phyloP scores from a whole-genome alignment of 2,888 invertebrate species.

The Ophion ellenae region DNA sequence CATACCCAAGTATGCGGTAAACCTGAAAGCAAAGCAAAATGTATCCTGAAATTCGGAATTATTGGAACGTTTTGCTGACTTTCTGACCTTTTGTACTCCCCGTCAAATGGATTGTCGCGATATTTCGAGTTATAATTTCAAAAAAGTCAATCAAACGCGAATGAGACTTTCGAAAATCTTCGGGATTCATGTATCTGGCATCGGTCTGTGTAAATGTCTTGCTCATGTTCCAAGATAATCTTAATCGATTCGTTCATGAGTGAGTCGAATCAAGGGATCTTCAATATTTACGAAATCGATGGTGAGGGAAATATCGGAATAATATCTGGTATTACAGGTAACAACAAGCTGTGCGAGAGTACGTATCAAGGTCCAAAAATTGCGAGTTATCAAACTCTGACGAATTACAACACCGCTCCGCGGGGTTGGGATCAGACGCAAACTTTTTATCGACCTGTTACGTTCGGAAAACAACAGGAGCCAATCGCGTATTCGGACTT shows the following conservation, averaged over 20 bases:
- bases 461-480: slow-evolving; percentile 86
- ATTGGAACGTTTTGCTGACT: neutral
- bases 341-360: slow-evolving; percentile 74
- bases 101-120: neutral
- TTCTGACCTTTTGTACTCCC: neutral
- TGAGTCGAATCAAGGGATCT: neutral
- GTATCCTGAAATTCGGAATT: neutral
- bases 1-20: neutral
- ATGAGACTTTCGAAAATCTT: neutral
- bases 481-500: slow-evolving; percentile 81
- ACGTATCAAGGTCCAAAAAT: slow-evolving; percentile 80
- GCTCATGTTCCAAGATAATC: neutral
- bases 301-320: neutral
- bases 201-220: neutral
- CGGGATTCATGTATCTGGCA: neutral
- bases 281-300: neutral
- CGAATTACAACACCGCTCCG: slow-evolving; percentile 93
- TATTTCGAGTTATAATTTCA: neutral
- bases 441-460: slow-evolving; percentile 89
- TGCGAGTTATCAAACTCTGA: slow-evolving; percentile 82
- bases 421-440: slow-evolving; percentile 91
- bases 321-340: slow-evolving; percentile 68
- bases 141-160: too few species aligned
- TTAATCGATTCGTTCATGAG: neutral
- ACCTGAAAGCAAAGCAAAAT: neutral